A percentile compares a stretch with the other conserved stretches of the same genome.
Conservation (phyloP, 2,113 vertebrate species). For the Cinclus mexicanus region DNA sequence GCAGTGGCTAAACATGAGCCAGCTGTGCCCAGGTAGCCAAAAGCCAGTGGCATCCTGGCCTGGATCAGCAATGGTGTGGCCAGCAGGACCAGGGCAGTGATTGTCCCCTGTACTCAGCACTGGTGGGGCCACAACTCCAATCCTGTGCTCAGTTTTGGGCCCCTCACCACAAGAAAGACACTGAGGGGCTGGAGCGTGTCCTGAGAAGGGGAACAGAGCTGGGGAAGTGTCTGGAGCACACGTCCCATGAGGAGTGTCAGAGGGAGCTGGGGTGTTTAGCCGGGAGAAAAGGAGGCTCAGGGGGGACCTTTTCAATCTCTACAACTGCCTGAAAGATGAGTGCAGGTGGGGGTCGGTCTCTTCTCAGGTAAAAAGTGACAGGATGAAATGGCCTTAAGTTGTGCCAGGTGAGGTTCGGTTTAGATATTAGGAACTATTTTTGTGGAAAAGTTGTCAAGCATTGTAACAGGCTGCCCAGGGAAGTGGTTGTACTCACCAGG, state of each 20-base stretch:
- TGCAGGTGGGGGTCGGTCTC: rapidly evolving
- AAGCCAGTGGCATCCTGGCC: background rate
- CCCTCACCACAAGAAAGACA: background rate
- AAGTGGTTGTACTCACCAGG: background rate
- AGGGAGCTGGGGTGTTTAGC: background rate
- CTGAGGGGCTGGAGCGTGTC: rapidly evolving
- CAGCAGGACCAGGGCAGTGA: background rate
- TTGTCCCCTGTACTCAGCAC: rapidly evolving
- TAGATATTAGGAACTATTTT: background rate
- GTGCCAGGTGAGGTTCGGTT: background rate
- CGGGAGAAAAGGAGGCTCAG: background rate
- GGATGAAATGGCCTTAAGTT: background rate
- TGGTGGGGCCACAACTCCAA: rapidly evolving
- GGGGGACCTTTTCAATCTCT: background rate
- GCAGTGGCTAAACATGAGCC: background rate
- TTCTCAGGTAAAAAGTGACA: background rate
- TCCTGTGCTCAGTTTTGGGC: background rate
- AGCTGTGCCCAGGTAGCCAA: too few relatives aligned
- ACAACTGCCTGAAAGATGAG: rapidly evolving
- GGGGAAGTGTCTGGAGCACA: background rate
- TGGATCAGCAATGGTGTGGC: rapidly evolving
- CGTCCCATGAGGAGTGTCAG: background rate
- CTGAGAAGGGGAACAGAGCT: background rate
- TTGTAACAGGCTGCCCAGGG: background rate
- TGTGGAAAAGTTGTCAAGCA: background rate